These are phyloP conservation scores for Nymphalis io DNA, from an alignment of 1,140 invertebrate species.

Conservation along the genomic window DNA sequence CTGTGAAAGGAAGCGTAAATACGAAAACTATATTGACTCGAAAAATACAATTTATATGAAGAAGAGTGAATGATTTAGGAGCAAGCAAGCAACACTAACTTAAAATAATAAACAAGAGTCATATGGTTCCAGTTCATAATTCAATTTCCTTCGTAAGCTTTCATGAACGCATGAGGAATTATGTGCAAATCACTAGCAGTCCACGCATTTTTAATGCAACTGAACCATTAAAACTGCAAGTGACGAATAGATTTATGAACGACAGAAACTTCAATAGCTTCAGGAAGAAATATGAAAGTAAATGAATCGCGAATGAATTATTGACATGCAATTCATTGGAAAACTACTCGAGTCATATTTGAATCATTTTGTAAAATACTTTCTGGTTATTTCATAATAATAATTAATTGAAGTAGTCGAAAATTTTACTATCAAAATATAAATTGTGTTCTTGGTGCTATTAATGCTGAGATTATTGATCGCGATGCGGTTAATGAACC, in stretches of 20 bases:
- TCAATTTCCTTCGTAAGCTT: neutral
- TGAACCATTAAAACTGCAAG: conserved; percentile 16
- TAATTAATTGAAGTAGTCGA: neutral
- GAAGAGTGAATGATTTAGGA: no score
- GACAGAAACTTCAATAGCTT: conserved; percentile 3
- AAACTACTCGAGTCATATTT: neutral
- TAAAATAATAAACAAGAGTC: neutral
- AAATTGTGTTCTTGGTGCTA: no score
- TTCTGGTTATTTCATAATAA: neutral
- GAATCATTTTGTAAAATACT: neutral
- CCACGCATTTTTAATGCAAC: neutral
- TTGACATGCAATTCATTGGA: conserved; percentile 13
- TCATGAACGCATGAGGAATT: conserved; percentile 18
- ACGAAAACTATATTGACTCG: neutral
- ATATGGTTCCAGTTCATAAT: neutral
- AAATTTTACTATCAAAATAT: no score
- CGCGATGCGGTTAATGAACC: no score
- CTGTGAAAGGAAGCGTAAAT: conserved; percentile 1
- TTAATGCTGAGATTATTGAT: no score
- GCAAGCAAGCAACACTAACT: neutral
- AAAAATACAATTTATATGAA: neutral
- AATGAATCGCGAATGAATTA: conserved; percentile 1
- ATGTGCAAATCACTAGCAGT: conserved; percentile 12
- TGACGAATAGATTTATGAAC: conserved; percentile 17
- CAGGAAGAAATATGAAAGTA: conserved; percentile 13